Evolutionary conservation across 2,888 invertebrate species (phyloP).

Genomic region (Melikaiella ostensackeni): DNA sequence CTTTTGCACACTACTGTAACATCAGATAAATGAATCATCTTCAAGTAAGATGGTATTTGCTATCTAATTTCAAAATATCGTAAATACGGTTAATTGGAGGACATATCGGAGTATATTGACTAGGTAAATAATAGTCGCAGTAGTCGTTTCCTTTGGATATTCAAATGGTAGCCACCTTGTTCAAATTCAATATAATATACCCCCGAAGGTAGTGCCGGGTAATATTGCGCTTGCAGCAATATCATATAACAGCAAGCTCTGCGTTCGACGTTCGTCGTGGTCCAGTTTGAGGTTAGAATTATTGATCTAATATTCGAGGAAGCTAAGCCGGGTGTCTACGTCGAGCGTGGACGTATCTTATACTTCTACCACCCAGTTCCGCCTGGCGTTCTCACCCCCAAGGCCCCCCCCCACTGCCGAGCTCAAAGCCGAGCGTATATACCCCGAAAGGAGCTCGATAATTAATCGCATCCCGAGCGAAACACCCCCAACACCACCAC

Average conservation of each 20-base stretch:
- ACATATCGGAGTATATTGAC: slow-evolving; percentile 3
- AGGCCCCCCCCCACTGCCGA: slow-evolving; percentile 60
- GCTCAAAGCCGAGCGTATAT: slow-evolving; percentile 70
- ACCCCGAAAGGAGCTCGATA: slow-evolving; percentile 71
- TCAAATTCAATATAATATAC: slow-evolving; percentile 28
- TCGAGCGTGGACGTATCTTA: slow-evolving; percentile 72
- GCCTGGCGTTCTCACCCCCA: slow-evolving; percentile 53
- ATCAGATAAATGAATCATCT: not conserved
- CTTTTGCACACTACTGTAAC: too few relatives aligned
- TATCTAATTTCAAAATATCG: not conserved
- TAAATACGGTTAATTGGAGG: not conserved
- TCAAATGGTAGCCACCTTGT: slow-evolving; percentile 10
- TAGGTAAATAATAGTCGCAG: slow-evolving; percentile 14
- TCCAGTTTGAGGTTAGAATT: slow-evolving; percentile 71
- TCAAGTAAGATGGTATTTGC: not conserved
- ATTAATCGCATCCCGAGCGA: slow-evolving; percentile 74
- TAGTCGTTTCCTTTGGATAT: slow-evolving; percentile 26
- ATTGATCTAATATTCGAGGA: slow-evolving; percentile 77
- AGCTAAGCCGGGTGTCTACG: slow-evolving; percentile 72
- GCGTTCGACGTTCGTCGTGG: slow-evolving; percentile 58
- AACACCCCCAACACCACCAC: slow-evolving; percentile 61
- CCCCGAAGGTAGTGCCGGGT: slow-evolving; percentile 15
- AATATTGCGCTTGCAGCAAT: slow-evolving; percentile 7
- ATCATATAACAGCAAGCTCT: slow-evolving; percentile 44
- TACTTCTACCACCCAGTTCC: slow-evolving; percentile 63